phyloP scores from a whole-genome alignment of 2,113 vertebrate genomes.

The Lonchura striata region DNA sequence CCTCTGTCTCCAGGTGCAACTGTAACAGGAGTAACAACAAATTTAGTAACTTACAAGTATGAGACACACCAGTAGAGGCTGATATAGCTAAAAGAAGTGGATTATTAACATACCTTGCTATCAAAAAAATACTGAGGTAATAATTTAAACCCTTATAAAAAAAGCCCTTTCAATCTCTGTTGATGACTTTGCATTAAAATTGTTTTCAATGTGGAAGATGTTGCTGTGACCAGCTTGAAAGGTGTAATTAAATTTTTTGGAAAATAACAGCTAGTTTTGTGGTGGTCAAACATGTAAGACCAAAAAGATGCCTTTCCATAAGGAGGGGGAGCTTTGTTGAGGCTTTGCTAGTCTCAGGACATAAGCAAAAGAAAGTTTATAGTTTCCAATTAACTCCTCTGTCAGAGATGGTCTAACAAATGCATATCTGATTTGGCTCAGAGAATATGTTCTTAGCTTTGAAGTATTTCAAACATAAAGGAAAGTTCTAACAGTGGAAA shows the following conservation, averaged over 20 bases:
- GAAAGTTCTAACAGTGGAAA: neutral
- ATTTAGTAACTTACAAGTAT: neutral
- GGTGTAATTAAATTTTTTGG: neutral
- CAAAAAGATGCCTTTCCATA: neutral
- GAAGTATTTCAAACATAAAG: conserved; percentile 9
- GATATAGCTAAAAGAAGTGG: neutral
- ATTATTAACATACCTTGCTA: neutral
- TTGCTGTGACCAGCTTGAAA: neutral
- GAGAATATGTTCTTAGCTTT: neutral
- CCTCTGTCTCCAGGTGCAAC: neutral
- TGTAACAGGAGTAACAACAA: neutral
- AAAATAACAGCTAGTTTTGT: neutral
- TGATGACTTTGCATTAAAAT: neutral
- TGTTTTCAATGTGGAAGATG: neutral
- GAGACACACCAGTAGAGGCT: neutral
- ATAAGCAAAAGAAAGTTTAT: neutral
- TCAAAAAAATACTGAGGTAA: neutral
- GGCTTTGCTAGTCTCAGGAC: neutral
- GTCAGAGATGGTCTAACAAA: neutral
- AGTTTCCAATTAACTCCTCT: conserved; percentile 9
- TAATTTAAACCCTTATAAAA: neutral
- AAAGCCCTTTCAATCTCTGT: neutral
- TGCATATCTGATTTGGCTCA: conserved; percentile 1
- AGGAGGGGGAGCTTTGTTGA: neutral
- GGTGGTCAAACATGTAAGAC: neutral